These are phyloP conservation scores for Cettia cetti DNA, from an alignment of 2,113 vertebrate species.

Conservation along the genomic window DNA sequence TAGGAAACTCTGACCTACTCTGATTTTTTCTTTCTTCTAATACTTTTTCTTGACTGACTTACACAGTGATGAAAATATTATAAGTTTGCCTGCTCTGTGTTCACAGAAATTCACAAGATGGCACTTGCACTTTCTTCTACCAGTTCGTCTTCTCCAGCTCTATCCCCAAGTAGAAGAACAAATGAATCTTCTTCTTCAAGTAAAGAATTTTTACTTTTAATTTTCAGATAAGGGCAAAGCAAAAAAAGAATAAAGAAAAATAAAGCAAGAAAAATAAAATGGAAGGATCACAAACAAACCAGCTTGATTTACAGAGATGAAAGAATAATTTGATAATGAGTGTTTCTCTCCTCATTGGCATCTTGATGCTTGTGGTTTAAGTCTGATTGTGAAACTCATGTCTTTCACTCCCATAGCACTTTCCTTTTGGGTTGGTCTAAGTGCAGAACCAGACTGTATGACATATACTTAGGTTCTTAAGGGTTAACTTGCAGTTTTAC, in stretches of 20 bases:
- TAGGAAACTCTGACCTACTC: neutral
- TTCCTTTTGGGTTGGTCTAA: neutral
- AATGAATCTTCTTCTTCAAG: neutral
- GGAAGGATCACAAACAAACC: neutral
- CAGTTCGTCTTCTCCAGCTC: neutral
- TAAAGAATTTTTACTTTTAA: neutral
- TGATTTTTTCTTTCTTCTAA: neutral
- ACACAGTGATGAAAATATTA: neutral
- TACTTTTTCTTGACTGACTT: neutral
- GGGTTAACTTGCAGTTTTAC: neutral
- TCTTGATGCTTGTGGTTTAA: neutral
- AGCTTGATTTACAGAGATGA: neutral
- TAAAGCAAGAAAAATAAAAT: neutral
- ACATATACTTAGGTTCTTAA: neutral
- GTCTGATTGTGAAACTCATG: neutral
- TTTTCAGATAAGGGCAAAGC: neutral
- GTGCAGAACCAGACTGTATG: neutral
- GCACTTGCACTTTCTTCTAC: neutral
- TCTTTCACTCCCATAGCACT: neutral
- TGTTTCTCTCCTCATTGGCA: neutral
- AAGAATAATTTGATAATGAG: neutral
- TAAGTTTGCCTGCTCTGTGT: neutral
- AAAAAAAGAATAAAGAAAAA: neutral
- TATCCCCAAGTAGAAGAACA: accelerated
- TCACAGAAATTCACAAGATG: neutral